Conservation (phyloP, 1,140 invertebrate genomes). For the Lepidurus arcticus region DNA sequence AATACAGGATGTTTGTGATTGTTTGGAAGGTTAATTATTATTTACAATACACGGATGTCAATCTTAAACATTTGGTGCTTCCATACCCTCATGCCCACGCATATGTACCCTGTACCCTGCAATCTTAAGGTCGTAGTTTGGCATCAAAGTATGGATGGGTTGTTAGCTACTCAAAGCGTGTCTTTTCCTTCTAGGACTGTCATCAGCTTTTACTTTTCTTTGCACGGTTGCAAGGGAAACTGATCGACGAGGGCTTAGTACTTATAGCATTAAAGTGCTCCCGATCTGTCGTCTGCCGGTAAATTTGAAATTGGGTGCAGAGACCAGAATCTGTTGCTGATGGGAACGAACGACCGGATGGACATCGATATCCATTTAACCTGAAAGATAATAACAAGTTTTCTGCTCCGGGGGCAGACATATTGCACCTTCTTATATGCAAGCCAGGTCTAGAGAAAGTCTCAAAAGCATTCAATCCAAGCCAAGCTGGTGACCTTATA, state of each 20-base stretch:
- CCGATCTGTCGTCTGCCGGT: not conserved
- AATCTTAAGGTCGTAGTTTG: not conserved
- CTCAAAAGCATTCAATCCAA: too few species aligned
- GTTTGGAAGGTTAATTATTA: not conserved
- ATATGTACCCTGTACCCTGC: not conserved
- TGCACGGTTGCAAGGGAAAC: not conserved
- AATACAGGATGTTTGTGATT: not conserved
- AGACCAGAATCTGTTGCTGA: not conserved
- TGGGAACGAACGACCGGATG: not conserved
- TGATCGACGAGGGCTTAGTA: not conserved
- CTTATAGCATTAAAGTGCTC: not conserved
- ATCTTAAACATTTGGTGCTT: not conserved
- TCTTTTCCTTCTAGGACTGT: not conserved
- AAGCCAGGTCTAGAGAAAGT: too few species aligned
- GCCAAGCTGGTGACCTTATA: too few species aligned
- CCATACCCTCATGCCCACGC: not conserved
- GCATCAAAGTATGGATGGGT: not conserved
- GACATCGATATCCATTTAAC: conserved; percentile 10
- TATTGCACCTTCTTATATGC: not conserved
- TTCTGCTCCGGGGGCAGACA: not conserved
- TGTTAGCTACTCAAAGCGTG: conserved; percentile 7
- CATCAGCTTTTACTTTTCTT: not conserved
- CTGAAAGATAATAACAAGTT: not conserved
- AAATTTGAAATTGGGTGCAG: not conserved
- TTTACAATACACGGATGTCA: not conserved